Conservation (phyloP, 1,140 invertebrate genomes). For the Sinella curviseta region DNA sequence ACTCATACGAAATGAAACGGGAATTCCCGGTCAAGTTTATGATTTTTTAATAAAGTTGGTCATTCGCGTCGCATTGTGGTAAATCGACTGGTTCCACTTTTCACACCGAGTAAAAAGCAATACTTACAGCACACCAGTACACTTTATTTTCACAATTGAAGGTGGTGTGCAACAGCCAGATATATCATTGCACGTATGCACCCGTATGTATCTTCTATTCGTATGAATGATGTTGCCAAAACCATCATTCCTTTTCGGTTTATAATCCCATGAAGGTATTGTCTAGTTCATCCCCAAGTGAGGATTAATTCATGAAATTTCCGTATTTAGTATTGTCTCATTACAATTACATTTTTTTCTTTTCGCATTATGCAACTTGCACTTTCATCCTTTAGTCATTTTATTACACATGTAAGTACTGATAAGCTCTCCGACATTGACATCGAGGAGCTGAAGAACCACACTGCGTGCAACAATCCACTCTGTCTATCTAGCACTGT, state of each 20-base stretch:
- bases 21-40: not conserved
- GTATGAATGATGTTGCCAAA: conserved; percentile 1
- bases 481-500: not conserved
- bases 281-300: not conserved
- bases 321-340: conserved; percentile 24
- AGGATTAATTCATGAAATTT: conserved; percentile 5
- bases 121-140: too few relatives aligned
- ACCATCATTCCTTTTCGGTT: not conserved
- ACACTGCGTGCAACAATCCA: not conserved
- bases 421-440: not conserved
- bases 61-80: too few relatives aligned
- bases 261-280: not conserved
- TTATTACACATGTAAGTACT: not conserved
- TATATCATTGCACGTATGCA: too few relatives aligned
- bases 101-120: too few relatives aligned
- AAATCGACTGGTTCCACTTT: too few relatives aligned
- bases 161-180: too few relatives aligned
- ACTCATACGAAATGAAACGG: not conserved
- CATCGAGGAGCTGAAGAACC: not conserved
- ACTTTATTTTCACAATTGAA: too few relatives aligned
- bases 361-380: not conserved
- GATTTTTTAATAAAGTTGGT: not conserved
- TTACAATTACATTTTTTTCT: not conserved
- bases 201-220: not conserved
- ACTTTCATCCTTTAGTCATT: not conserved